Conservation (phyloP, 2,888 invertebrate genomes). For the Caenorhabditis sinica region DNA sequence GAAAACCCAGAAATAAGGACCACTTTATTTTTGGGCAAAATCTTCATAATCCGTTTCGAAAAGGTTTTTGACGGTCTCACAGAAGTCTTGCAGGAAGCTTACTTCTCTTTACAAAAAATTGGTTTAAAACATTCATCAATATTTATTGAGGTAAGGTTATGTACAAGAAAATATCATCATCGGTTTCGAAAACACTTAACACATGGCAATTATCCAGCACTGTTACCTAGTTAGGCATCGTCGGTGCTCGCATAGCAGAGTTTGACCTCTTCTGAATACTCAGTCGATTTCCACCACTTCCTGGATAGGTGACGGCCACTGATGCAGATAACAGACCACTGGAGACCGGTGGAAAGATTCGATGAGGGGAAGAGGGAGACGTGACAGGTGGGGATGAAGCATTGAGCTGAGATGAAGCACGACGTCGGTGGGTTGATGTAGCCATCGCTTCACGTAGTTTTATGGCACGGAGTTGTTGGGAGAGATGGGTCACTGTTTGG, state of each 20-base stretch:
- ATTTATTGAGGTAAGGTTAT: slow-evolving; percentile 25
- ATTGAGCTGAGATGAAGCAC: slow-evolving; percentile 67
- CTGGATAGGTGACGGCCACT: slow-evolving; percentile 74
- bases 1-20: too few species aligned
- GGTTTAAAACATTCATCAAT: too few species aligned
- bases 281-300: slow-evolving; percentile 26
- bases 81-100: too few species aligned
- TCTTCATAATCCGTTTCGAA: too few species aligned
- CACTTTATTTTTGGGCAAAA: too few species aligned
- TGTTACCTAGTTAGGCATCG: slow-evolving; percentile 53
- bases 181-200: slow-evolving; percentile 28
- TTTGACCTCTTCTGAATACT: slow-evolving; percentile 57
- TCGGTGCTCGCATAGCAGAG: slow-evolving; percentile 58
- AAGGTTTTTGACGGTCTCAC: too few species aligned
- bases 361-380: slow-evolving; percentile 65
- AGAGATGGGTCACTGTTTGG: slow-evolving; percentile 77
- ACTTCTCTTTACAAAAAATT: too few species aligned
- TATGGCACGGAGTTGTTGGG: slow-evolving; percentile 75
- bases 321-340: slow-evolving; percentile 71
- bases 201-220: background rate
- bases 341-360: slow-evolving; percentile 67
- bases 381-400: slow-evolving; percentile 61
- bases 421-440: slow-evolving; percentile 75
- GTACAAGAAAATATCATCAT: slow-evolving; percentile 21
- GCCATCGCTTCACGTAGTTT: slow-evolving; percentile 80